Conservation (phyloP, 1,140 invertebrate genomes). For the Zaprionus kolodkinae region DNA sequence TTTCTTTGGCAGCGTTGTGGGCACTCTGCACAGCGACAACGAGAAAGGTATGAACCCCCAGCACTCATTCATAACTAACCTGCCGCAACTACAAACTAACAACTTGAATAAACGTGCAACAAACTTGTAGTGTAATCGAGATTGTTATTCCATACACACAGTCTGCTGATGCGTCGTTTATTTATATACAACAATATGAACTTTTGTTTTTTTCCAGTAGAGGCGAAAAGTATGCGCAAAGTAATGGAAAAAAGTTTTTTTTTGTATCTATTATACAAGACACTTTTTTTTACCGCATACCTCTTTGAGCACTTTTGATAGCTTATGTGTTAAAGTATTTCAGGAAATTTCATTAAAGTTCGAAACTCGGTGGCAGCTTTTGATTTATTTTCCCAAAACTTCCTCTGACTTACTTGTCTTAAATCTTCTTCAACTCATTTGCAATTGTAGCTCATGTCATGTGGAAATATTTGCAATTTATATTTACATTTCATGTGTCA, state of each 20-base stretch:
- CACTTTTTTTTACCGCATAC: not conserved
- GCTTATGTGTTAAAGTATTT: too few relatives aligned
- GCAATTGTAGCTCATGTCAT: slow-evolving; percentile 7
- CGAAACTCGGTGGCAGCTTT: too few relatives aligned
- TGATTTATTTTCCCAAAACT: slow-evolving; percentile 6
- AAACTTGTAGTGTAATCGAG: slow-evolving; percentile 1
- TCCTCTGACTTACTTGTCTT: not conserved
- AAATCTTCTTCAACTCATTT: slow-evolving; percentile 7
- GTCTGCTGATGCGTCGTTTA: not conserved
- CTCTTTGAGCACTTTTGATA: too few relatives aligned
- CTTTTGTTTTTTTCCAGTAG: not conserved
- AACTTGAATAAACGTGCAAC: slow-evolving; percentile 13
- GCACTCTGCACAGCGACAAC: slow-evolving; percentile 88
- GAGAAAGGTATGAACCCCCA: slow-evolving; percentile 87
- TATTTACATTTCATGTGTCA: slow-evolving; percentile 33
- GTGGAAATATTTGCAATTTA: slow-evolving; percentile 23
- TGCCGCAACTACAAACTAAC: slow-evolving; percentile 18
- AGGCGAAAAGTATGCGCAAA: not conserved
- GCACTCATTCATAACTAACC: not conserved
- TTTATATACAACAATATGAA: not conserved
- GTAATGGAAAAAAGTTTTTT: not conserved
- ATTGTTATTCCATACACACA: not conserved
- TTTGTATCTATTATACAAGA: not conserved
- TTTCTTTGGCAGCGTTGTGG: slow-evolving; percentile 93
- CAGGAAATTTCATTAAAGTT: too few relatives aligned